Base-by-base conservation (phyloP, 2,797 vertebrate genomes). In the Parotocinclus haroldoi region DNA sequence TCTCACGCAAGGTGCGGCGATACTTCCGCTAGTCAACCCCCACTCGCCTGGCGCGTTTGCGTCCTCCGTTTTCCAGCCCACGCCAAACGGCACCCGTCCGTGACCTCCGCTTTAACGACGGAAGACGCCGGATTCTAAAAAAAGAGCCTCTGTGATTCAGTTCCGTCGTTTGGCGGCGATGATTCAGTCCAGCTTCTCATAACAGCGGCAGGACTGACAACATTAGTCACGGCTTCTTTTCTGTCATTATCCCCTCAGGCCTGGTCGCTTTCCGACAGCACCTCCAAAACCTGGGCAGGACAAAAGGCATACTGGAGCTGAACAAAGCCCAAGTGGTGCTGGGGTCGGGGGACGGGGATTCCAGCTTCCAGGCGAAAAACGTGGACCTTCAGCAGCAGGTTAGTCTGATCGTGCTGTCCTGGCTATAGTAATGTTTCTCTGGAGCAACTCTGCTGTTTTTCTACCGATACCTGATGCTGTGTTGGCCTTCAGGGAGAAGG, bases 201-300 rank as follows among this genome's bases (percentile, higher is more conserved):
- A 68, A 57, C 49, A 17, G 16, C 54, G n/a, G 66, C 66, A 40
- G 44, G 12, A 52, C 50, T 62, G n/a, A 63, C 39, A 46, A 50
- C 12, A 61, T 49, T 48, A 3, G 9, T 4, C 49, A 14, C 40
- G 0, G 8, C 54, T 18, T 48, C 54, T 45, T 38, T 44, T 27
- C 1, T 44, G 37, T 58, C 50, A 51, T 36, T 27, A 37, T 46
- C 18, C 54, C 50, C 36, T 40, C 81, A 99, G 97, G 96, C 79
- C 90, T 99, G 68, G 96, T 98, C 62, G 95, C 94, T 0, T 99
- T 99, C 73, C 89, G 95, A 66, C 96, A 99, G 79, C 97, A 99
- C 78, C 94, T 99, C 71, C 96, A 98, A 90, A 95, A 98, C 81
- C 82, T 99, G 84, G 97, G 95, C 42, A 91, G 97, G 84, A 96